Conservation (phyloP, 2,888 invertebrate species). For the Tachina fera region DNA sequence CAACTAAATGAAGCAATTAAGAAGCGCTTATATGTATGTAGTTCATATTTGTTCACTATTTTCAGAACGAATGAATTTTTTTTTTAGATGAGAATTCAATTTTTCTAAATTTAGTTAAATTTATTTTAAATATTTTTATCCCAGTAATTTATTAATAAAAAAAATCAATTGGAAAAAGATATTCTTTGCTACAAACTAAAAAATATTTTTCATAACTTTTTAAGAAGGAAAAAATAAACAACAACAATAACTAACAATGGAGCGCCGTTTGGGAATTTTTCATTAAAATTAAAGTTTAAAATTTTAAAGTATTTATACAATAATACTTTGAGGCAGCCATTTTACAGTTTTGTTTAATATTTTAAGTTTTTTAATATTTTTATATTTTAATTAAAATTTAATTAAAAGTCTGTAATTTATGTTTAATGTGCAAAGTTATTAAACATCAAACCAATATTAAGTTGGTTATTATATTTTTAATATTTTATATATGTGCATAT, state of each 20-base stretch:
- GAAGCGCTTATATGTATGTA: too few relatives aligned
- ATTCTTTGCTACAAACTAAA: background rate
- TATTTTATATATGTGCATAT: constrained; percentile 26
- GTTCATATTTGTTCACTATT: background rate
- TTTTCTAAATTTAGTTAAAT: background rate
- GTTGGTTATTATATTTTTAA: constrained; percentile 10
- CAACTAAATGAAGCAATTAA: too few relatives aligned
- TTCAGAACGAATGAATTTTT: background rate
- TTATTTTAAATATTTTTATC: constrained; percentile 17
- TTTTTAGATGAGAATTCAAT: background rate
- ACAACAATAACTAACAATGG: background rate
- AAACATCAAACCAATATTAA: constrained; percentile 19
- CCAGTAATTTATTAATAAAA: background rate
- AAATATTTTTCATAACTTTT: background rate
- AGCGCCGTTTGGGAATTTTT: background rate
- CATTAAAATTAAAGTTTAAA: too few relatives aligned
- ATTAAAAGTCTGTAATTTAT: background rate
- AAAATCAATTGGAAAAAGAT: background rate
- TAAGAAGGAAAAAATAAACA: background rate
- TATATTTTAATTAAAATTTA: constrained; percentile 27
- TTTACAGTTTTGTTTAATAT: constrained; percentile 46
- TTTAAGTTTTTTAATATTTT: constrained; percentile 40
- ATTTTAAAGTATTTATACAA: background rate
- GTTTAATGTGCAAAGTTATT: constrained; percentile 2
- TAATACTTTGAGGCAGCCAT: constrained; percentile 61